These are phyloP conservation scores for Cephalophus harveyi DNA, from an alignment of 2,113 vertebrate species.

Conservation along the genomic window DNA sequence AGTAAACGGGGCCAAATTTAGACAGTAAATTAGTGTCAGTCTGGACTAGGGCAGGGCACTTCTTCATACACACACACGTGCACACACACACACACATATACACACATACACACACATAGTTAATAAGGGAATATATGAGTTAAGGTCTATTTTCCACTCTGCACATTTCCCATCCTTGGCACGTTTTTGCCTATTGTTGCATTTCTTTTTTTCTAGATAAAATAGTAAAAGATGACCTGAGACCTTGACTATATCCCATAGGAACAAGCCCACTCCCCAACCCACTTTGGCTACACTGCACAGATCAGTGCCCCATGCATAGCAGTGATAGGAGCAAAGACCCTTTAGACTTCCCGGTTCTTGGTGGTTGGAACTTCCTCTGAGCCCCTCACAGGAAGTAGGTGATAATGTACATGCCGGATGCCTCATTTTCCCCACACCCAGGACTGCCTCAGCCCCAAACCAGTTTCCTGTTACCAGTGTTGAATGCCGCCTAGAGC, in stretches of 20 bases:
- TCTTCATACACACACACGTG: background rate
- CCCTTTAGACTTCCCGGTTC: background rate
- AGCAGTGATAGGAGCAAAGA: background rate
- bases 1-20: background rate
- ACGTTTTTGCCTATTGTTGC: background rate
- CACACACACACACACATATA: rapidly evolving
- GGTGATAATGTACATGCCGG: background rate
- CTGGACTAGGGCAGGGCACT: background rate
- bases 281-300: too few species aligned
- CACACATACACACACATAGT: too few species aligned
- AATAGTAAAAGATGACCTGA: background rate
- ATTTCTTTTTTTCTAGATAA: background rate
- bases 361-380: background rate
- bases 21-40: background rate
- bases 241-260: background rate
- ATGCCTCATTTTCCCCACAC: background rate
- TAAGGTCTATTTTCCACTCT: background rate
- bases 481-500: background rate
- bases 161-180: background rate
- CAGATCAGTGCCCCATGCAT: too few species aligned
- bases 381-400: constrained; percentile 24
- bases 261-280: background rate
- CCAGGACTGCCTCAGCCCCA: background rate
- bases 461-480: constrained; percentile 11
- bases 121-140: background rate